A percentile compares a stretch with the other conserved stretches of the same genome.
These are phyloP conservation scores for Scomber japonicus DNA, from an alignment of 2,113 vertebrate genomes.

Conservation along the genomic window DNA sequence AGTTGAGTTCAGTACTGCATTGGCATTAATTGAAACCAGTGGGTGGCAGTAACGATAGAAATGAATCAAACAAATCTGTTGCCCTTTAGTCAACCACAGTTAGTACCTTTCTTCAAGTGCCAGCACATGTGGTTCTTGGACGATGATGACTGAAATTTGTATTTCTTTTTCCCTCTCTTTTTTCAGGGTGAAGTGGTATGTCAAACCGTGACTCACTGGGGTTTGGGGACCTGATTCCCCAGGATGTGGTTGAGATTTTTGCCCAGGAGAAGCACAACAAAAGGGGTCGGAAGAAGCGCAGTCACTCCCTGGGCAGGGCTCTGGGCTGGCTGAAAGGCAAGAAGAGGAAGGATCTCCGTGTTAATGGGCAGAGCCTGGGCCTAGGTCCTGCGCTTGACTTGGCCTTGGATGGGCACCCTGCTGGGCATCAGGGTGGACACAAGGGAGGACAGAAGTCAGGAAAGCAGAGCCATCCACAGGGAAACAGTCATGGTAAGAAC, in stretches of 20 bases:
- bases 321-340: conserved; percentile 79
- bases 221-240: conserved; percentile 85
- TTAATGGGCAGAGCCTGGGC: conserved; percentile 66
- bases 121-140: neutral
- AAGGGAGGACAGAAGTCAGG: conserved; percentile 69
- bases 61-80: neutral
- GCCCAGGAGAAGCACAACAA: conserved; percentile 78
- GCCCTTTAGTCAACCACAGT: neutral
- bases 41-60: neutral
- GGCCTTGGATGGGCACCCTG: conserved; percentile 58
- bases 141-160: neutral
- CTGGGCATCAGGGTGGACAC: conserved; percentile 51
- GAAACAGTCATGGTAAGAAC: conserved; percentile 71
- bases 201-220: conserved; percentile 83
- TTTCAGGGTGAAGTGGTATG: conserved; percentile 74
- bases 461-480: conserved; percentile 58
- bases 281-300: conserved; percentile 83
- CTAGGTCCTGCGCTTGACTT: conserved; percentile 75
- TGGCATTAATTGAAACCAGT: neutral
- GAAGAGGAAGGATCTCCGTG: conserved; percentile 68
- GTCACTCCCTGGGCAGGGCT: conserved; percentile 73
- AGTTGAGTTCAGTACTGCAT: neutral
- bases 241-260: conserved; percentile 86
- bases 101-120: neutral
- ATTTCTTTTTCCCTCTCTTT: neutral